Evolutionary conservation across 2,797 vertebrate genomes (phyloP).

Genomic region (Tangara arthus): DNA sequence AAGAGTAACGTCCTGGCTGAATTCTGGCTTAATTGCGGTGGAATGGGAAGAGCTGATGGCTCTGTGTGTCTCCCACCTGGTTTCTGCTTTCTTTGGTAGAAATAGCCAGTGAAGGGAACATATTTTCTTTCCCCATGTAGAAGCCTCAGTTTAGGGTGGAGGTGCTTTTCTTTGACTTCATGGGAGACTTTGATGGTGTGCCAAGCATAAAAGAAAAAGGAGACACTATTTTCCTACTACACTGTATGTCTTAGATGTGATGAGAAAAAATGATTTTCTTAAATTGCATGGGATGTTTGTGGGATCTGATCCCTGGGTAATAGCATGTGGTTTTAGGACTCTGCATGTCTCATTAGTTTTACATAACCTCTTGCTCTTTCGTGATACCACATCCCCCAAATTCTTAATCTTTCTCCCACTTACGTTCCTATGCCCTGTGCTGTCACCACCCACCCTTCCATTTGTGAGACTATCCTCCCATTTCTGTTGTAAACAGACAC

Average conservation of each 20-base stretch:
- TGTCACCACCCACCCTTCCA: neutral
- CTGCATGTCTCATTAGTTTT: conserved; percentile 54
- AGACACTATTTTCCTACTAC: conserved; percentile 6
- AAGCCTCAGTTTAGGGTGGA: conserved; percentile 37
- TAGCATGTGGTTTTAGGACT: conserved; percentile 36
- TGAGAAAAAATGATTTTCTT: conserved; percentile 43
- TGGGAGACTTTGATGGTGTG: conserved; percentile 32
- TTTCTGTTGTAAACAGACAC: neutral
- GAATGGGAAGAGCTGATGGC: neutral
- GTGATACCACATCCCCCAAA: conserved; percentile 10
- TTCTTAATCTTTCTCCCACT: conserved; percentile 5
- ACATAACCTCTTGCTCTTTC: conserved; percentile 33
- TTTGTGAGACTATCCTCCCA: neutral
- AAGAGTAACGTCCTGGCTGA: neutral
- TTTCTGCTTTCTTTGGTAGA: conserved; percentile 13
- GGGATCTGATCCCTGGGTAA: conserved; percentile 41
- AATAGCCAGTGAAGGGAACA: neutral
- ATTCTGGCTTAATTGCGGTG: neutral
- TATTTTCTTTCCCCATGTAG: neutral
- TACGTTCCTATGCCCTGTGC: neutral
- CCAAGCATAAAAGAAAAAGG: conserved; percentile 11
- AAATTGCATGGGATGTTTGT: conserved; percentile 27
- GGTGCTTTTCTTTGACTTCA: conserved; percentile 43
- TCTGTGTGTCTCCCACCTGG: neutral
- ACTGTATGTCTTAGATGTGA: conserved; percentile 28